Percentiles rank a stretch among this genome's conserved stretches.
phyloP scores from a whole-genome alignment of 2,888 invertebrate genomes.

The Parnassius glacialis region DNA sequence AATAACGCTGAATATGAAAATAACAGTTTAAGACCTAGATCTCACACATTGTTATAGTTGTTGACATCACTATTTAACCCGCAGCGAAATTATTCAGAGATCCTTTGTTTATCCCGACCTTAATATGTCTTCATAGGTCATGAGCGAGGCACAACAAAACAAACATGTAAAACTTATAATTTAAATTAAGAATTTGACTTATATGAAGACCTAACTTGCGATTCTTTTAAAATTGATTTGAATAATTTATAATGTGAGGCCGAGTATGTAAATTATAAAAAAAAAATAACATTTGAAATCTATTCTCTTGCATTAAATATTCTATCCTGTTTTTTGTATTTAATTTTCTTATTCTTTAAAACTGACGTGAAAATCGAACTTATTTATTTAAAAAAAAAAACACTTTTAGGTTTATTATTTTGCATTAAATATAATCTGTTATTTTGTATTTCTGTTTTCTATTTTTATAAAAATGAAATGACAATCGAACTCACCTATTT shows the following conservation, averaged over 20 bases:
- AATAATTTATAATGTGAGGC: neutral
- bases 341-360: too few relatives aligned
- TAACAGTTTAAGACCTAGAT: neutral
- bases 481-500: too few relatives aligned
- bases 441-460: too few relatives aligned
- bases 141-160: neutral
- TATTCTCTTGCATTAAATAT: too few relatives aligned
- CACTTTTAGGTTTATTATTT: too few relatives aligned
- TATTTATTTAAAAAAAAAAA: too few relatives aligned
- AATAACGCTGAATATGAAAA: too few relatives aligned
- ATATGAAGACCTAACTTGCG: neutral
- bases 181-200: neutral
- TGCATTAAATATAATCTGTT: too few relatives aligned
- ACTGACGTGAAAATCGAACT: too few relatives aligned
- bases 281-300: too few relatives aligned
- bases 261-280: neutral
- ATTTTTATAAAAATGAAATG: too few relatives aligned
- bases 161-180: conserved; percentile 3
- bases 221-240: neutral
- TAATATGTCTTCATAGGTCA: conserved; percentile 6
- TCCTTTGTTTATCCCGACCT: conserved; percentile 13
- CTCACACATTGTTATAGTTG: neutral
- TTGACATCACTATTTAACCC: conserved; percentile 9
- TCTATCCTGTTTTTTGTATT: too few relatives aligned
- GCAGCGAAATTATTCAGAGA: conserved; percentile 7